Evolutionary conservation across 2,113 vertebrate genomes (phyloP), one percentile per base, ranked within the genome.

Genomic region (Rhodinocichla rosea): DNA sequence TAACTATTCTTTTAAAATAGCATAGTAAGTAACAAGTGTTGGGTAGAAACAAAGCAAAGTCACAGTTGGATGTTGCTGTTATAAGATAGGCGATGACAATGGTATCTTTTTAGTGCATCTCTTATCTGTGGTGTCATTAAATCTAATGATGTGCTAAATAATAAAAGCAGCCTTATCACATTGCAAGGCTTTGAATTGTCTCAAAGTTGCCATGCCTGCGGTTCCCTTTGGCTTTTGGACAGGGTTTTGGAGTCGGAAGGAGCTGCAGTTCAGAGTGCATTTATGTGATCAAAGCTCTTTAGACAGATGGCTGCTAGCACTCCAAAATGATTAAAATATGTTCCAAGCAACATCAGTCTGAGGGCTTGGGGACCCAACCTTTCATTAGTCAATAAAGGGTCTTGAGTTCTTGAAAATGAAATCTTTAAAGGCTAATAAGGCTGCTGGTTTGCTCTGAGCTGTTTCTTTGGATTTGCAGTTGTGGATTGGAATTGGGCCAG

Each of bases 391-490:
- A 97, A 97, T 96, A 96, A 97, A 96, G 93, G 64, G 92, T 94
- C 90, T 81, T 95, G 93, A 94, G 80, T 94, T 96, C 91, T 93
- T 94, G 96, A 96, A 96, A 97, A 97, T 97, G 79, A 95, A 96
- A 97, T 95, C 92, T 97, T 96, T 97, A 95, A 95, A 96, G 94
- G 92, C 95, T 95, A 96, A 95, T 96, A 95, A 97, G 85, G 88
- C 83, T 93, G 88, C 83, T 94, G 80, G 64, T 96, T 94, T 96
- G 71, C 93, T 94, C 87, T 90, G 94, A 83, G 92, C 90, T 86
- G 60, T 90, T 95, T 93, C 94, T 95, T 92, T 78, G 83, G 87
- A 92, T 95, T 95, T 96, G 87, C 81, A 70, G 87, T 96, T 89
- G 89, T 60, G 60, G 68, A 90, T 95, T 96, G 94, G 95, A 96